A percentile compares a stretch with the other conserved stretches of the same genome.
Conservation (phyloP, 2,888 invertebrate genomes). For the Melinaea marsaeus region DNA sequence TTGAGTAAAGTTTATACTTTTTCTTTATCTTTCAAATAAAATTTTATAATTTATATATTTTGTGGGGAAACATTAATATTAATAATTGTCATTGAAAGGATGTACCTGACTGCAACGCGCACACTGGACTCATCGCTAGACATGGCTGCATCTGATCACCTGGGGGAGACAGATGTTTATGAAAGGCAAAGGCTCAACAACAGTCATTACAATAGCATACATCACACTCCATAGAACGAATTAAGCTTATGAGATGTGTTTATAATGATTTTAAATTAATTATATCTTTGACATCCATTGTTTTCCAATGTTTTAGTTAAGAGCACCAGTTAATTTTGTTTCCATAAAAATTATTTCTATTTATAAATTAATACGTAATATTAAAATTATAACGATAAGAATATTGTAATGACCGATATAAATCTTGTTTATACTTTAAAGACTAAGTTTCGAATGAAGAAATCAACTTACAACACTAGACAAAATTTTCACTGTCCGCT, state of each 20-base stretch:
- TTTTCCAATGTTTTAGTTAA: too few species aligned
- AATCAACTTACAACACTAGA: slow-evolving; percentile 43
- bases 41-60: too few species aligned
- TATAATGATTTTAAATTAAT: too few species aligned
- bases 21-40: too few species aligned
- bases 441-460: slow-evolving; percentile 16
- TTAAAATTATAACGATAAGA: slow-evolving; percentile 18
- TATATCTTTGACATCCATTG: too few species aligned
- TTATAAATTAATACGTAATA: slow-evolving; percentile 6
- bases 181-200: background rate
- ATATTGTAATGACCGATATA: slow-evolving; percentile 7
- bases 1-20: too few species aligned
- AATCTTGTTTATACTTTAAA: slow-evolving; percentile 16
- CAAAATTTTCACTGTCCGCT: slow-evolving; percentile 45
- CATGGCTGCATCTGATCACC: slow-evolving; percentile 67
- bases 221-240: background rate
- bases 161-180: slow-evolving; percentile 28
- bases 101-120: slow-evolving; percentile 82
- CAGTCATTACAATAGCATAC: background rate
- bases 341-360: background rate
- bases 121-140: slow-evolving; percentile 82
- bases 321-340: background rate
- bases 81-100: background rate
- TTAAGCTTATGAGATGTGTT: too few species aligned
- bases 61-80: background rate